Base-by-base conservation (phyloP, 2,797 vertebrate species). In the Arrhamphus sclerolepis region DNA sequence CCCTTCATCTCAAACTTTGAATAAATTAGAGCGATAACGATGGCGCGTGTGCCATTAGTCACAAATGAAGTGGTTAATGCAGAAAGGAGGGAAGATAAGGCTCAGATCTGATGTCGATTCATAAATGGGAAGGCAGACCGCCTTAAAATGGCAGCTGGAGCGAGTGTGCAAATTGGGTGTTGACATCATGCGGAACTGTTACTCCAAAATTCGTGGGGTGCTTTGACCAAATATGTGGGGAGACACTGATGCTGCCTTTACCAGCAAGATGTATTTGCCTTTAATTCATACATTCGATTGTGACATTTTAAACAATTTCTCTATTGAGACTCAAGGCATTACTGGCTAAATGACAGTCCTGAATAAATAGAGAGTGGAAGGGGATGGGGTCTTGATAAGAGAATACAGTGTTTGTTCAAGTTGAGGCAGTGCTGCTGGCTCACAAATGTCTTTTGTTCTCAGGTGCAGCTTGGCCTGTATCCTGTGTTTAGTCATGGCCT, bases 11-110 rank as follows among this genome's bases (percentile, higher is more conserved):
- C 84, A 80, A 90, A 89, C 83, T 86, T 79, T 71, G 88, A 88
- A 91, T 89, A 91, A 91, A 93, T 92, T 85, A 90, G 72, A 80
- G 66, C 61, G 92, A 93, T 92, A 92, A 88, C 68, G 49, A 93
- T 92, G 80, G 60, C 22, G 78, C 19, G 71, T 65, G 77, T 82
- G 85, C 91, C 88, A 90, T 92, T 91, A 92, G 91, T 89, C 84
- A 88, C 90, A 91, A 92, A 92, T 93, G 88, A 91, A 92, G 92
- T 91, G 90, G 90, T 91, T 93, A 86, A 86, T 71, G 80, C 83
- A 61, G 64, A 80, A 50, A 70, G 20, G 18, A 46, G 66, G 48
- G 69, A 34, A 83, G 91, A 91, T 90, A 90, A 92, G 86, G 70
- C 75, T 57, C 77, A 88, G 91, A 92, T 91, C 87, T 81, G 84